Evolutionary conservation across 1,140 invertebrate species (phyloP), one percentile per base, ranked within the genome.

Genomic region (Mylabris phalerata): DNA sequence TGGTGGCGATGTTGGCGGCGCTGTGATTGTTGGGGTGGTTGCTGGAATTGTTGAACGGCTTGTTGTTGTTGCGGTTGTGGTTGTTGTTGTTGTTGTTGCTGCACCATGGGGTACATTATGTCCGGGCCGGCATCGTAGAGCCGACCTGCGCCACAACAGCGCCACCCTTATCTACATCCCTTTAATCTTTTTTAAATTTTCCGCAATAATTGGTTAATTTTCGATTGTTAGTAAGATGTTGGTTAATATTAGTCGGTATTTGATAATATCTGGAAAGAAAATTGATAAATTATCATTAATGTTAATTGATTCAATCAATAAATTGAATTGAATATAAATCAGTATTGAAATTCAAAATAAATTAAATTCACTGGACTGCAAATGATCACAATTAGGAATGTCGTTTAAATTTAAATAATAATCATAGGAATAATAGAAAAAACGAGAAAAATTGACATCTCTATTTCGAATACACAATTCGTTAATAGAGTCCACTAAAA

Each of bases 81-180:
- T 48, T 63, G 39, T 47, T 60, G 56, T 50, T 50, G 61, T 48
- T 59, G 63, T 25, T 67, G 60, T 49, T 54, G 57, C 46, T 67
- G 65, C 62, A 70, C 70, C 70, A 72, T 72, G 62, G 71, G 71
- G 69, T 71, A 72, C 71, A 73, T 73, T 55, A 73, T 73, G 71
- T 60, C 32, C 32, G 32, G 62, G 55, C 66, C 68, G 67, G 66
- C 70, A 72, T 71, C 61, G 58, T 71, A 61, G 55, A 50, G 67
- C 67, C 64, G 64, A 47, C 52, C 56, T 52, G 68, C 66, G 51
- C 59, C 42, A 40, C 39, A 13, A 48, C 40, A 55, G 45, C 52
- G 52, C 52, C 42, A 45, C 51, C 51, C 42, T 40, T 48, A 26
- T 26, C 45, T 47, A 46, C 52, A 47, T 55, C 44, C 10, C 38